Evolutionary conservation across 1,140 invertebrate species (phyloP), one percentile per base, ranked within the genome.

Genomic region (Chironomus striatipennis): DNA sequence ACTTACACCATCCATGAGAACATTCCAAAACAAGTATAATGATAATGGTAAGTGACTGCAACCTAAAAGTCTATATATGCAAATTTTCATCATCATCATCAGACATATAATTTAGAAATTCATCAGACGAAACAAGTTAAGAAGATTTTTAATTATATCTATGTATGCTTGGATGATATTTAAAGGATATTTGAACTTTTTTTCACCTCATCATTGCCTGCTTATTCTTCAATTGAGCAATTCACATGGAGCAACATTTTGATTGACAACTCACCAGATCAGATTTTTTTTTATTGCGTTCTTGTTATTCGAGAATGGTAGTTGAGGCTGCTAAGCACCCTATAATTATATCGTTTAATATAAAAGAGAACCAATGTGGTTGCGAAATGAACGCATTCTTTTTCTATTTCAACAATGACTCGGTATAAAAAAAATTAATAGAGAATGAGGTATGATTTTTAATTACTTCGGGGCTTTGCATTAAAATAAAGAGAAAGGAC

Each of bases 291-390:
- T 34, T 34, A 2, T 34, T 34, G 24, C 24, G 24, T 34, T 34
- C 24, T 34, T 34, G 24, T 34, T 34, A 34, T 34, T 34, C 24
- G 24, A 1, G 24, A 34, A 34, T 34, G n/a, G 47, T 57, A 57
- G 47, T 57, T 15, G 47, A 57, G 47, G 47, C 47, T 57, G 43
- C 4, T n/a, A 57, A 57, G n/a, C 47, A 57, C 47, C 47, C 47
- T n/a, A 57, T 57, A 57, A 57, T 57, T 57, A 57, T 57, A 57
- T 57, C 47, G 47, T 57, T n/a, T 57, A 9, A 47, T 57, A 34
- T 34, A 1, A 34, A 34, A 5, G 24, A 34, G 24, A 34, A 5
- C 24, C 24, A 34, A 34, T 34, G 24, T 34, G 24, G 24, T 34
- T 34, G 24, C 24, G 24, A 34, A 34, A 34, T 34, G 24, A 34